Conservation (phyloP, 2,113 vertebrate genomes). For the Verasper variegatus region DNA sequence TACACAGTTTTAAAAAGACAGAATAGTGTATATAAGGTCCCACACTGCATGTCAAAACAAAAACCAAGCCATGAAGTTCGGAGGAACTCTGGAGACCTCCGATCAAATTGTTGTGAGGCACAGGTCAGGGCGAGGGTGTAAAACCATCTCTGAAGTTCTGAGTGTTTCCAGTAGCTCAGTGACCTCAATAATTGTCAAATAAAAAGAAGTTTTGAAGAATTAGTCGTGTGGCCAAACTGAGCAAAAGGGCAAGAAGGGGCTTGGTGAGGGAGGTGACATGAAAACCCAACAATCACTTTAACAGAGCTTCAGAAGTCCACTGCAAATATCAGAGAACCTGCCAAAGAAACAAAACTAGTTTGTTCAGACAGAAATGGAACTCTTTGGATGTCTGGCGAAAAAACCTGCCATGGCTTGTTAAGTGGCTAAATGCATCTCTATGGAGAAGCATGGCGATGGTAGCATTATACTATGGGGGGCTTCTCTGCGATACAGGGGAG, state of each 20-base stretch:
- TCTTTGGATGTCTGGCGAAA: not conserved
- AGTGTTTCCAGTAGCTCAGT: not conserved
- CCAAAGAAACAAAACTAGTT: not conserved
- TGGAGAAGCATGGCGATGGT: not conserved
- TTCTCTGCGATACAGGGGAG: not conserved
- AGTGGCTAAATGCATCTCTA: not conserved
- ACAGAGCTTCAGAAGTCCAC: not conserved
- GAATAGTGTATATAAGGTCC: not conserved
- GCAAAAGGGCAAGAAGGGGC: not conserved
- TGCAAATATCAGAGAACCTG: not conserved
- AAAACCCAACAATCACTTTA: not conserved
- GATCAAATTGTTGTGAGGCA: not conserved
- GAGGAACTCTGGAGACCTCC: not conserved
- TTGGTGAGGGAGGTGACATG: not conserved
- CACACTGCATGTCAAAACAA: not conserved
- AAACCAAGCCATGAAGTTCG: not conserved
- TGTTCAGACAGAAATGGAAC: not conserved
- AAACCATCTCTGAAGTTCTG: not conserved
- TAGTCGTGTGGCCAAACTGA: not conserved
- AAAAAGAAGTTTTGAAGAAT: not conserved
- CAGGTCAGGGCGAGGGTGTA: not conserved
- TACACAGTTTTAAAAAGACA: not conserved
- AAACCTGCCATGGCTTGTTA: not conserved
- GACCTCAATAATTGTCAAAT: conserved; percentile 1
- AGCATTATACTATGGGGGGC: not conserved